A percentile compares a stretch with the other conserved stretches of the same genome.
phyloP scores from a whole-genome alignment of 2,113 vertebrate species.

The Lampris incognitus region DNA sequence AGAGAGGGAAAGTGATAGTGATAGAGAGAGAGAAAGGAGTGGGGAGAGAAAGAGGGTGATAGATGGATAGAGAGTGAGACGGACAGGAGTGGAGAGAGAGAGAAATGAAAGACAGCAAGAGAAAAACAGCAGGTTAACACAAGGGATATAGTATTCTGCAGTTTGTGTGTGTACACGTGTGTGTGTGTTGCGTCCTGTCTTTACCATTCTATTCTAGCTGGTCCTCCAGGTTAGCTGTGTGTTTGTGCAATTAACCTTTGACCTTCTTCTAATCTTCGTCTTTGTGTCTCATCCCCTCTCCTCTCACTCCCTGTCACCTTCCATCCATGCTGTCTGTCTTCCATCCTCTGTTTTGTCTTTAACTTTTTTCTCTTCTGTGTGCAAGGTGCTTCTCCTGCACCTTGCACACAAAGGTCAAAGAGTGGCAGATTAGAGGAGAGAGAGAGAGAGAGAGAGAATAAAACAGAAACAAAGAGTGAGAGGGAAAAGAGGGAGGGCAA shows the following conservation, averaged over 20 bases:
- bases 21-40: no score
- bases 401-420: constrained; percentile 30
- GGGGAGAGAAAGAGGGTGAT: no score
- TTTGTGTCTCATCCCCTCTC: neutral
- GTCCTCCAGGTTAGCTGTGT: constrained; percentile 3
- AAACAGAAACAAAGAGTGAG: neutral
- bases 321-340: no score
- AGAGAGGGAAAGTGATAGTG: neutral
- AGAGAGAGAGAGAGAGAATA: neutral
- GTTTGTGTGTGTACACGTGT: constrained; percentile 2
- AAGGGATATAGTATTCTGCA: constrained; percentile 10
- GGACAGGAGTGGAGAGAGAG: neutral
- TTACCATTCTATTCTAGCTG: neutral
- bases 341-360: neutral
- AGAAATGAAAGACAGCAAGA: neutral
- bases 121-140: constrained; percentile 6
- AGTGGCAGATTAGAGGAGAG: neutral
- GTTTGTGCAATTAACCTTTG: constrained; percentile 37
- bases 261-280: neutral
- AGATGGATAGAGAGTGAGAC: no score
- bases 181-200: constrained; percentile 7
- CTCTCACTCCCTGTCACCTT: neutral
- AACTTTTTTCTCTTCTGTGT: neutral
- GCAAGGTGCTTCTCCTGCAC: neutral
- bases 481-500: constrained; percentile 27